Percentiles rank a stretch among this genome's conserved stretches.
Evolutionary conservation across 2,797 vertebrate species (phyloP).

Genomic region (Loris lydekkerianus): DNA sequence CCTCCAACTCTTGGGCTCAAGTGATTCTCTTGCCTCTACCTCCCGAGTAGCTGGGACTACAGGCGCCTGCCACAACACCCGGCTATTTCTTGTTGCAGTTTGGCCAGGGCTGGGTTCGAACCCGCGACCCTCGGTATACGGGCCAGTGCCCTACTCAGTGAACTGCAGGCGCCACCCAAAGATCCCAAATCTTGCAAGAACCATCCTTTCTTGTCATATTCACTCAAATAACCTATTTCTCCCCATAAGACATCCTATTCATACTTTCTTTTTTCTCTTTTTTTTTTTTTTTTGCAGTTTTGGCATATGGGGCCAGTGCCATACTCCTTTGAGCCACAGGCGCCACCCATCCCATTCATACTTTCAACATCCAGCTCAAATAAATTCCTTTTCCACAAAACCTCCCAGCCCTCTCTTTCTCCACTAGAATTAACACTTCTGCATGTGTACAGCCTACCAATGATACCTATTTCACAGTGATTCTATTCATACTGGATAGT

Average conservation of each 20-base stretch:
- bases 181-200: not conserved
- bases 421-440: not conserved
- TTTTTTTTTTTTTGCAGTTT: no score
- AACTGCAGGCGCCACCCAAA: not conserved
- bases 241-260: not conserved
- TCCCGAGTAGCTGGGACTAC: no score
- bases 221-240: constrained; percentile 35
- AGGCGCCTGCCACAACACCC: no score
- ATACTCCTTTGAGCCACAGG: no score
- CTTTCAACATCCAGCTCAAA: constrained; percentile 46
- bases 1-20: no score
- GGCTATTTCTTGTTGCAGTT: no score
- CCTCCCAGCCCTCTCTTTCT: not conserved
- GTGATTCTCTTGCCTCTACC: no score
- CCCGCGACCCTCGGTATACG: no score
- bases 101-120: no score
- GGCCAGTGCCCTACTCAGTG: no score
- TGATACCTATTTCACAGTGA: constrained; percentile 21
- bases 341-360: not conserved
- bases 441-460: not conserved
- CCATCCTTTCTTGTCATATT: not conserved
- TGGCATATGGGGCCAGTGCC: no score
- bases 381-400: constrained; percentile 12
- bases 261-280: not conserved
- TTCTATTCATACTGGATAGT: constrained; percentile 9